Evolutionary conservation across 2,888 invertebrate genomes (phyloP), one percentile per base, ranked within the genome.

Genomic region (Rhimphoctona megacephalus): DNA sequence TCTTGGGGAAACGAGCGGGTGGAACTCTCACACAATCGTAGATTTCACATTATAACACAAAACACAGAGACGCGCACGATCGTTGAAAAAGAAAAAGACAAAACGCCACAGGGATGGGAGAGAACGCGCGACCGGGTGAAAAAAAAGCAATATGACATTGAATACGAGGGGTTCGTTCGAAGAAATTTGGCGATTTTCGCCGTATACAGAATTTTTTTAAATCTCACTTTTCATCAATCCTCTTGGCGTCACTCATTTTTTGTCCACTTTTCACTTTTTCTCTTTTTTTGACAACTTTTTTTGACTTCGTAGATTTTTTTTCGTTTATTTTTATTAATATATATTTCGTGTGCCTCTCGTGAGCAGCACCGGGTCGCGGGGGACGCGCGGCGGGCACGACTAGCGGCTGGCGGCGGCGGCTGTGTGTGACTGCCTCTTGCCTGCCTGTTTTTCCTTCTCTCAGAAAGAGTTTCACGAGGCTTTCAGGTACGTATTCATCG

Each of bases 361-460:
- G 80, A 85, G 85, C 82, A 85, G 83, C 86, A 86, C 86, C 86
- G 83, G 83, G 86, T 86, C 86, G 81, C 86, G 86, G 83, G 90
- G 83, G 81, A 89, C 88, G 81, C 90, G 85, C 84, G 91, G 88
- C 88, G 77, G 77, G 86, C 90, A 85, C 85, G 87, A 90, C 85
- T 90, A 86, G 81, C 82, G 89, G 91, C 87, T 90, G 87, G 81
- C 82, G 89, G 91, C 87, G 91, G 92, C 83, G 90, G 91, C 86
- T 86, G 83, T 86, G 86, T 83, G 83, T 81, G 83, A 81, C 80
- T 86, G 86, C 83, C 61, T 79, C 81, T 77, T 79, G 61, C 72
- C 78, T 79, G 73, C 64, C 73, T 74, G 74, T 88, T 88, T 87
- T 81, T 89, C 87, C 87, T 90, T 81, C 80, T 88, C 67, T 78